Percentiles rank a stretch among this genome's conserved stretches.
These are phyloP conservation scores for Poicephalus gulielmi DNA, from an alignment of 2,113 vertebrate species.

Conservation along the genomic window DNA sequence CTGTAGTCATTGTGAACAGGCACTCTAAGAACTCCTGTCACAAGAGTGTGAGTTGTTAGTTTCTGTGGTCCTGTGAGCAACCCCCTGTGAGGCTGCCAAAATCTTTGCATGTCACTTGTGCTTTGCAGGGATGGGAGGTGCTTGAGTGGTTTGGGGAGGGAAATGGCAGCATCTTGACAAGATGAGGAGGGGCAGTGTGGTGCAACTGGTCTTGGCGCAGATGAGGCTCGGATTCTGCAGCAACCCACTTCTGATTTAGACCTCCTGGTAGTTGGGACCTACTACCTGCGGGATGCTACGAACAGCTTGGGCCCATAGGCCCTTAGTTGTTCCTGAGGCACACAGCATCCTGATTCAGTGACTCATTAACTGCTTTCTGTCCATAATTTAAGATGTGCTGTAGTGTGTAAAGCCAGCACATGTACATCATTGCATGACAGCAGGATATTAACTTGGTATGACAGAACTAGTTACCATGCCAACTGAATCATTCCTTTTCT, in stretches of 20 bases:
- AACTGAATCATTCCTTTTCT: neutral
- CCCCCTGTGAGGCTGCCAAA: neutral
- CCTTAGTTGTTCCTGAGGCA: neutral
- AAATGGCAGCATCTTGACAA: accelerated
- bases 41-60: neutral
- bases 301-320: neutral
- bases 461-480: accelerated
- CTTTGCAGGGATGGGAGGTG: accelerated
- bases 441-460: neutral
- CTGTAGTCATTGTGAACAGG: neutral
- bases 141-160: neutral
- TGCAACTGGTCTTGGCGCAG: accelerated
- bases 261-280: neutral
- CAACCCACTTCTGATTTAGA: neutral
- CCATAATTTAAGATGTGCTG: accelerated
- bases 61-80: neutral
- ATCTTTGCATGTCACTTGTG: accelerated
- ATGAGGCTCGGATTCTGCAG: neutral
- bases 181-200: neutral
- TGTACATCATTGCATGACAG: neutral
- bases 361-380: neutral
- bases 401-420: neutral
- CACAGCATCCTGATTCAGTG: neutral
- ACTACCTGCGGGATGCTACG: accelerated
- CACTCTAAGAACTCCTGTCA: neutral